Evolutionary conservation across 2,113 vertebrate species (phyloP).

Genomic region (Dasypus novemcinctus): DNA sequence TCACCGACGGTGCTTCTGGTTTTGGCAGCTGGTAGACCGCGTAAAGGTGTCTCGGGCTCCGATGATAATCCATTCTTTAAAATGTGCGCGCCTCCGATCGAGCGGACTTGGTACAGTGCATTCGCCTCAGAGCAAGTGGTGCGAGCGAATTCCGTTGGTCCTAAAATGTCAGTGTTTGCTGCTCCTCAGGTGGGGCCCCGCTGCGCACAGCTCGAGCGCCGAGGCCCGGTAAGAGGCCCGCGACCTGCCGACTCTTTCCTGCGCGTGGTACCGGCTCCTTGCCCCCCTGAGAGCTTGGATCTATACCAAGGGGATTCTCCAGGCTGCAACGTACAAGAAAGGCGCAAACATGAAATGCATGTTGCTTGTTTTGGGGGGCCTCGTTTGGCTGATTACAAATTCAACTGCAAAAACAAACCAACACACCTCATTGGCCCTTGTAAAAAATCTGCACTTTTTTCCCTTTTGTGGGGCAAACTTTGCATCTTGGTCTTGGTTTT

Average conservation of each 20-base stretch:
- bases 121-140: slow-evolving; percentile 76
- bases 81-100: slow-evolving; percentile 70
- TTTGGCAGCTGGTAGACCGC: slow-evolving; percentile 80
- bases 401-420: slow-evolving; percentile 83
- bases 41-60: slow-evolving; percentile 78
- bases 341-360: slow-evolving; percentile 99
- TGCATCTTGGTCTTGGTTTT: slow-evolving; percentile 90
- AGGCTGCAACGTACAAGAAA: slow-evolving; percentile 99
- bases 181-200: slow-evolving; percentile 83
- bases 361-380: slow-evolving; percentile 95
- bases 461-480: slow-evolving; percentile 88
- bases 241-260: slow-evolving; percentile 65
- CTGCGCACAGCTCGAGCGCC: slow-evolving; percentile 72
- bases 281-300: slow-evolving; percentile 82
- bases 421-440: slow-evolving; percentile 85
- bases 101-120: slow-evolving; percentile 67
- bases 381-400: slow-evolving; percentile 88
- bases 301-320: slow-evolving; percentile 88
- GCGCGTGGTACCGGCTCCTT: slow-evolving; percentile 82
- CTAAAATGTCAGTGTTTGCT: slow-evolving; percentile 86
- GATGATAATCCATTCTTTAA: slow-evolving; percentile 77
- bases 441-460: slow-evolving; percentile 87
- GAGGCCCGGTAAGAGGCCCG: slow-evolving; percentile 69
- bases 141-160: slow-evolving; percentile 76
- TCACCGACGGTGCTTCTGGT: slow-evolving; percentile 77